Percentiles rank a stretch among this genome's conserved stretches.
Conservation (phyloP, 53 echinoderm and acorn worm species). For the Crossaster papposus region DNA sequence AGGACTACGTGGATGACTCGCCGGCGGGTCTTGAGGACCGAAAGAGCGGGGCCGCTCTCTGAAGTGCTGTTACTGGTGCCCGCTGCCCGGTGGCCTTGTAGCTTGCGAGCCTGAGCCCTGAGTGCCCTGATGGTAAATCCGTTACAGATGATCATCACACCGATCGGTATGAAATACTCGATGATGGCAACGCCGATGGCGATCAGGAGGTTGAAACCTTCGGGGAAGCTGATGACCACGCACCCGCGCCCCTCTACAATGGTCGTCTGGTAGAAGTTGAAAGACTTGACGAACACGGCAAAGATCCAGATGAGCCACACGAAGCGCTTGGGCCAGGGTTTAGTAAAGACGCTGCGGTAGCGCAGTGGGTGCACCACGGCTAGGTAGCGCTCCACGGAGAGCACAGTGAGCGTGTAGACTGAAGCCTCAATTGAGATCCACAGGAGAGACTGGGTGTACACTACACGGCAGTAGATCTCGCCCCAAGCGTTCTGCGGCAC, state of each 20-base stretch:
- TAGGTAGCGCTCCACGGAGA: conserved; percentile 42
- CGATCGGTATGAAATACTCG: conserved; percentile 65
- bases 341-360: conserved; percentile 15
- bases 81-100: conserved; percentile 42
- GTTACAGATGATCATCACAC: conserved; percentile 72
- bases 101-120: conserved; percentile 42
- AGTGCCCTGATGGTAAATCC: conserved; percentile 60
- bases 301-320: conserved; percentile 41
- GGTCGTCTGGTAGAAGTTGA: conserved; percentile 45
- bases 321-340: background rate
- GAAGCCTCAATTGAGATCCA: conserved; percentile 35
- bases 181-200: conserved; percentile 64
- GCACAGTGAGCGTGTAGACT: background rate
- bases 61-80: no score
- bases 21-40: conserved; percentile 58
- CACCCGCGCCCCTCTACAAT: no score
- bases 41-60: conserved; percentile 27
- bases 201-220: conserved; percentile 14
- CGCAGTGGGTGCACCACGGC: conserved; percentile 5
- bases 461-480: conserved; percentile 11
- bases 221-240: background rate
- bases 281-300: conserved; percentile 43
- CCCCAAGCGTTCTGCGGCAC: background rate
- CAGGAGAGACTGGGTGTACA: conserved; percentile 3
- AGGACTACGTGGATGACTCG: conserved; percentile 65